phyloP scores from a whole-genome alignment of 2,888 invertebrate species.

The Aspidiotus rigidus region DNA sequence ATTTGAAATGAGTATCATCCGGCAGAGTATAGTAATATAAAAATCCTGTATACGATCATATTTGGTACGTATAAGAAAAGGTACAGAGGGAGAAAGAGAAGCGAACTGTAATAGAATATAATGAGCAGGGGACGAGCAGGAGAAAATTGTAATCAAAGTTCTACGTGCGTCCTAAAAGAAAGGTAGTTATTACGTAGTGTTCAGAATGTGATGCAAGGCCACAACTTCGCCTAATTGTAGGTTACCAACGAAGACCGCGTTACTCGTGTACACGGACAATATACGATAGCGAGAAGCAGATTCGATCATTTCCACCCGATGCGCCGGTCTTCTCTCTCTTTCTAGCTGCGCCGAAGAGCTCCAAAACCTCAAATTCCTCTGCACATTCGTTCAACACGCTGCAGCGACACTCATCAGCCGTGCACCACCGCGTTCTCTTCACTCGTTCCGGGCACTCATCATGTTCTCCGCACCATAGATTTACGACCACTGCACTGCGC shows the following conservation, averaged over 20 bases:
- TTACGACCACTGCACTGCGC: too few species aligned
- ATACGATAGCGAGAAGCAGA: slow-evolving; percentile 16
- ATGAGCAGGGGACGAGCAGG: slow-evolving; percentile 26
- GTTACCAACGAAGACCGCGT: slow-evolving; percentile 28
- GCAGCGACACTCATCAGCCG: too few species aligned
- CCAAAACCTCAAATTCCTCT: not conserved
- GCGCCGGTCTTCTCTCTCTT: not conserved
- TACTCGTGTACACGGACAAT: slow-evolving; percentile 2
- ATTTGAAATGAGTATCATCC: slow-evolving; percentile 8
- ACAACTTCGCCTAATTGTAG: slow-evolving; percentile 32
- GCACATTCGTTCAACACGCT: not conserved
- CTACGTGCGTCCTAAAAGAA: slow-evolving; percentile 28
- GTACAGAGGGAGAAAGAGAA: slow-evolving; percentile 36
- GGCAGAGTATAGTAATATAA: slow-evolving; percentile 6
- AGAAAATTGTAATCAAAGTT: slow-evolving; percentile 30
- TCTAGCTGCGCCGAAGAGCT: slow-evolving; percentile 4
- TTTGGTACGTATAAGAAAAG: slow-evolving; percentile 3
- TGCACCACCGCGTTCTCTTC: too few species aligned
- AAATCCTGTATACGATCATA: slow-evolving; percentile 8
- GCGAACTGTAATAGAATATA: slow-evolving; percentile 27
- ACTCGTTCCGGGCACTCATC: too few species aligned
- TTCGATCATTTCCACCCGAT: slow-evolving; percentile 27
- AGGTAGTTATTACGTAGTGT: slow-evolving; percentile 31
- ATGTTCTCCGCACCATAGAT: too few species aligned
- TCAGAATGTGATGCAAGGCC: slow-evolving; percentile 32